Evolutionary conservation across 2,113 vertebrate genomes (phyloP).

Genomic region (Sander vitreus): DNA sequence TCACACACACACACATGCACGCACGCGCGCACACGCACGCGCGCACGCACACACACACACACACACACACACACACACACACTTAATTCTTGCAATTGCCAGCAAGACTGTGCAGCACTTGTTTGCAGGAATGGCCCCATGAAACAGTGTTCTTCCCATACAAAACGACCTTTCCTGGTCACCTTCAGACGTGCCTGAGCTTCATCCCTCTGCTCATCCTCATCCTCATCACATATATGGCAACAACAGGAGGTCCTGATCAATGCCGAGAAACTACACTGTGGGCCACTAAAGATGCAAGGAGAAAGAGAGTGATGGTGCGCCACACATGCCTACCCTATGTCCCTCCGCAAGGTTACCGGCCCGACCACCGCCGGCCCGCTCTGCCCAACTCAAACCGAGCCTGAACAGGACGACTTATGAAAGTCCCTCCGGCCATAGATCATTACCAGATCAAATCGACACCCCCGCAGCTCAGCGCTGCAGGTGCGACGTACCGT

Average conservation of each 20-base stretch:
- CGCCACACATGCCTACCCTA: slow-evolving; percentile 66
- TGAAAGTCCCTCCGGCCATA: slow-evolving; percentile 52
- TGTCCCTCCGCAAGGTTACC: slow-evolving; percentile 85
- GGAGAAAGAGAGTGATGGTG: slow-evolving; percentile 46
- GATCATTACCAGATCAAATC: slow-evolving; percentile 54
- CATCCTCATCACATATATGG: slow-evolving; percentile 13
- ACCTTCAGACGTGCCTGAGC: slow-evolving; percentile 81
- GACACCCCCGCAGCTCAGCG: slow-evolving; percentile 45
- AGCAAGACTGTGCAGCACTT: slow-evolving; percentile 26
- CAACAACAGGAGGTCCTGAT: slow-evolving; percentile 32
- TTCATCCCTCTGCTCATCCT: slow-evolving; percentile 33
- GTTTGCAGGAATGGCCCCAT: slow-evolving; percentile 29
- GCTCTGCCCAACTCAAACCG: slow-evolving; percentile 36
- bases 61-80: slow-evolving; percentile 27
- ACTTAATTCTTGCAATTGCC: not conserved
- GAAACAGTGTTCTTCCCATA: slow-evolving; percentile 61
- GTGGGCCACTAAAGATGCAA: not conserved
- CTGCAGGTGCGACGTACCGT: slow-evolving; percentile 59
- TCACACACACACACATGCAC: not conserved
- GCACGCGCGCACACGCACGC: slow-evolving; percentile 8
- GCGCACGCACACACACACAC: slow-evolving; percentile 15
- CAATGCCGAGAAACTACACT: slow-evolving; percentile 20
- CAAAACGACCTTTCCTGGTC: slow-evolving; percentile 85
- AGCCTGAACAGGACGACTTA: slow-evolving; percentile 14
- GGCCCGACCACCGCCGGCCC: slow-evolving; percentile 61